Evolutionary conservation across 2,113 vertebrate species (phyloP), one percentile per base, ranked within the genome.

Genomic region (Saccopteryx bilineata): DNA sequence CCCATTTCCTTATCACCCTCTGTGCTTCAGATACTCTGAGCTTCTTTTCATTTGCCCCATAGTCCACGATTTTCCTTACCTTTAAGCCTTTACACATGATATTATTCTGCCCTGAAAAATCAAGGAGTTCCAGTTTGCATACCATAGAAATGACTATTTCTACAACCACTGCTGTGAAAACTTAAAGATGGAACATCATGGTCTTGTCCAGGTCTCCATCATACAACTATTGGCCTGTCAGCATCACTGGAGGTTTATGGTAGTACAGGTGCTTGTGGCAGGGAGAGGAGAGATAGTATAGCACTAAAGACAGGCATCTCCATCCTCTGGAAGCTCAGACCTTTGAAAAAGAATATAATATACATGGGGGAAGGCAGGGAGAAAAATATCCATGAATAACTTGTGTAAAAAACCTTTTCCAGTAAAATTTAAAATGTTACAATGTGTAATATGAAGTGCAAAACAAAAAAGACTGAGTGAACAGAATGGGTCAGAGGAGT

Each of bases 141-240:
- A 56, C 28, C 31, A 91, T 46, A 92, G 18, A 84, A 72, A 94
- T 94, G 9, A 66, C 17, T 89, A 54, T 69, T 91, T 87, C 21
- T 14, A 54, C n/a, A 74, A 66, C 14, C 52, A 74, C 85, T 26
- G 11, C 56, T 78, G 1, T 72, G 48, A 78, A 76, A 91, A 78
- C 28, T 39, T 24, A 79, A 91, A 50, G 18, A 85, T 66, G 17
- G 74, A 72, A 66, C 5, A 69, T 26, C 31, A 66, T 60, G n/a
- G 7, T 7, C 8, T 72, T 89, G 23, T 54, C n/a, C 5, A 18
- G 8, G n/a, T 48, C 60, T 39, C 60, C 3, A 52, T 24, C 52
- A 80, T 68, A 92, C 28, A 68, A 9, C 12, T 78, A 46, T 87
- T 79, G 94, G 52, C 48, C 19, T 60, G 19, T 72, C 61, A 78